These are phyloP conservation scores for Heterotis niloticus DNA, from an alignment of 2,113 vertebrate species.

Conservation along the genomic window DNA sequence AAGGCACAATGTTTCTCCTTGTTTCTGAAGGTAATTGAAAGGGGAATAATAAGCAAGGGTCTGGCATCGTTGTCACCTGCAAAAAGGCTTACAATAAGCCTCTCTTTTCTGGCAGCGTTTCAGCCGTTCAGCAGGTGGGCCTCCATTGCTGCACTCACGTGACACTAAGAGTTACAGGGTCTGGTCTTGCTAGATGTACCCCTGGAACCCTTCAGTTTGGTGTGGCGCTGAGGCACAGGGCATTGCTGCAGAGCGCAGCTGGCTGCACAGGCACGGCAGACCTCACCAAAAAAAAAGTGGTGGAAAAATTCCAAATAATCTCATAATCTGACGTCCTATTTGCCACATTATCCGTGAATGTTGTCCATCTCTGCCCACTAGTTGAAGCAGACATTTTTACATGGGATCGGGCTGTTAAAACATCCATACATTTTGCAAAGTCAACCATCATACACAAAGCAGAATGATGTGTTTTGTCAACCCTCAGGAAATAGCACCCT, in stretches of 20 bases:
- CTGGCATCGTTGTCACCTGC: neutral
- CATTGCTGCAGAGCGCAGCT: neutral
- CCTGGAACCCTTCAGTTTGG: neutral
- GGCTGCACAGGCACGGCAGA: neutral
- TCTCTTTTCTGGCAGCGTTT: neutral
- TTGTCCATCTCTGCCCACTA: neutral
- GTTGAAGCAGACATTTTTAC: neutral
- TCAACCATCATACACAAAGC: neutral
- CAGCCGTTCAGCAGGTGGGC: constrained; percentile 13
- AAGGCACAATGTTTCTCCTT: neutral
- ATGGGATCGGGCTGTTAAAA: neutral
- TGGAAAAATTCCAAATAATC: neutral
- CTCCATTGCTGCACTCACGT: constrained; percentile 1
- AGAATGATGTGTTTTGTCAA: neutral
- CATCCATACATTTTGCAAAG: neutral
- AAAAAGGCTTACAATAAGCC: neutral
- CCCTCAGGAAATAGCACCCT: neutral
- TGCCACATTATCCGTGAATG: neutral
- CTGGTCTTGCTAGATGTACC: neutral
- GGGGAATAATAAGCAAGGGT: neutral
- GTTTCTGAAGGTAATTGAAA: too few species aligned
- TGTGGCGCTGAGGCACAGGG: neutral
- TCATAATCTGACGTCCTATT: neutral
- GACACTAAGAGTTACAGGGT: neutral
- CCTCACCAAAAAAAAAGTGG: neutral